phyloP scores from a whole-genome alignment of 2,888 invertebrate species.

The Ephialtes manifestator region DNA sequence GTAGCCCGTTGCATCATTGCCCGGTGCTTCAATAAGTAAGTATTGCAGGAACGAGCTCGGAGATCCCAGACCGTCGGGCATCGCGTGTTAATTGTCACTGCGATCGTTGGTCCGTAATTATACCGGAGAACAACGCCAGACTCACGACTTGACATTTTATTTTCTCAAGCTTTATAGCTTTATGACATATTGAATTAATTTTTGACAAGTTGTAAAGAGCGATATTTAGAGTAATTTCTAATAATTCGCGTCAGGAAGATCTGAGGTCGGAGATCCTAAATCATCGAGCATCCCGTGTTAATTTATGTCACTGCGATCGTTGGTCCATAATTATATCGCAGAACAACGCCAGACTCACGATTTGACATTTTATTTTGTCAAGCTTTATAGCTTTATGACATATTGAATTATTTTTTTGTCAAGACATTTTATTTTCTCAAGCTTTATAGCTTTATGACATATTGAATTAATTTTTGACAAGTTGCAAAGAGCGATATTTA shows the following conservation, averaged over 20 bases:
- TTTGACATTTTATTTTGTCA: neutral
- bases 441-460: neutral
- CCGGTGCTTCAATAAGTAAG: conserved; percentile 7
- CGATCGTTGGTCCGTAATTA: conserved; percentile 41
- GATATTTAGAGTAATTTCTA: too few relatives aligned
- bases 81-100: conserved; percentile 59
- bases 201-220: neutral
- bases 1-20: conserved; percentile 61
- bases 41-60: conserved; percentile 41
- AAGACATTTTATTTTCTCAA: neutral
- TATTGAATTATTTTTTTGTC: neutral
- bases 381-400: neutral
- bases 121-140: neutral
- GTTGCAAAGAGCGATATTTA: neutral
- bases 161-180: too few relatives aligned
- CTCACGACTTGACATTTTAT: conserved; percentile 8
- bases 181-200: neutral
- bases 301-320: conserved; percentile 58
- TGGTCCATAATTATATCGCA: conserved; percentile 18
- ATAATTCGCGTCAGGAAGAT: too few relatives aligned
- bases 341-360: conserved; percentile 1
- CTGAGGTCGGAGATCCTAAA: conserved; percentile 28
- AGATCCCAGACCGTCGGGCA: conserved; percentile 28
- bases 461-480: neutral
- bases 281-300: conserved; percentile 36